phyloP scores from a whole-genome alignment of 2,797 vertebrate species.

The Pogoniulus pusillus region DNA sequence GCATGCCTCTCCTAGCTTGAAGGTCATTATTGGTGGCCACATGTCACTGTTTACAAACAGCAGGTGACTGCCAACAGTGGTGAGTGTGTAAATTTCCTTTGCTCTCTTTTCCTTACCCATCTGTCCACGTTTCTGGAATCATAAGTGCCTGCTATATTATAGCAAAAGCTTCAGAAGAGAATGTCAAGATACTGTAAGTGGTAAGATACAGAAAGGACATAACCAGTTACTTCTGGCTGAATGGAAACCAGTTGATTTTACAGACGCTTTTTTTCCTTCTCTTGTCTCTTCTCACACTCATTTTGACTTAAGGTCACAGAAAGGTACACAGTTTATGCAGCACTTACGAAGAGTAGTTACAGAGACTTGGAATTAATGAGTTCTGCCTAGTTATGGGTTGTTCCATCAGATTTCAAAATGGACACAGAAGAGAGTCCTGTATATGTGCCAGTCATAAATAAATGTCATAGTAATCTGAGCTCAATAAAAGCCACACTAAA shows the following conservation, averaged over 20 bases:
- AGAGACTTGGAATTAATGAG: conserved; percentile 24
- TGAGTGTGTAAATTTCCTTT: conserved; percentile 62
- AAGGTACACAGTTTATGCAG: neutral
- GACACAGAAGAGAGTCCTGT: neutral
- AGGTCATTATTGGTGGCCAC: conserved; percentile 78
- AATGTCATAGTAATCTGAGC: neutral
- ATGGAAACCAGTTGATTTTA: neutral
- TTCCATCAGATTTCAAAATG: conserved; percentile 2
- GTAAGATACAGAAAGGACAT: neutral
- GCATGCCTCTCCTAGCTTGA: conserved; percentile 56
- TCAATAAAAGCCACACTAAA: neutral
- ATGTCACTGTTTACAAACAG: conserved; percentile 78
- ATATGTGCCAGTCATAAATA: neutral
- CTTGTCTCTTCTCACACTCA: neutral
- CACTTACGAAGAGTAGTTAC: conserved; percentile 47
- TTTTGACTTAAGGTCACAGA: conserved; percentile 28
- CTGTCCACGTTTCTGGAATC: conserved; percentile 58
- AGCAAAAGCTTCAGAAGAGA: neutral
- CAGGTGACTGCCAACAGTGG: conserved; percentile 72
- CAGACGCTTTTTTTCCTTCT: neutral
- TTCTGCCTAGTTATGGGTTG: neutral
- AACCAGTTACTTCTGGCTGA: neutral
- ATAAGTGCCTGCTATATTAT: neutral
- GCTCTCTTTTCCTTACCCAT: conserved; percentile 66
- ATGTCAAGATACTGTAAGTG: neutral